Evolutionary conservation across 2,888 invertebrate genomes (phyloP).

Genomic region (Parascotia fuliginaria): DNA sequence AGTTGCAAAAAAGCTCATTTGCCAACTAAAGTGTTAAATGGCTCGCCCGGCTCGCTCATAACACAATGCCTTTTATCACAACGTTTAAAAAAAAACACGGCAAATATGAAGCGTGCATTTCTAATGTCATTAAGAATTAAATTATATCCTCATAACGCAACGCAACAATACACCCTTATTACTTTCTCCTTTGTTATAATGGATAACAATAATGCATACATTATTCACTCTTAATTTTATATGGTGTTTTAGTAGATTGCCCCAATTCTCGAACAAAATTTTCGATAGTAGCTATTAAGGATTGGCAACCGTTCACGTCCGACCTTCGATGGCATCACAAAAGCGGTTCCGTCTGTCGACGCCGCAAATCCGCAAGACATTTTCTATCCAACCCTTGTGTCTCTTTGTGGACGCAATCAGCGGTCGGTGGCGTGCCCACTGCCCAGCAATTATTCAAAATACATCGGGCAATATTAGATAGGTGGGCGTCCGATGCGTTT

Average conservation of each 20-base stretch:
- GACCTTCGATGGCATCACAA: constrained; percentile 9
- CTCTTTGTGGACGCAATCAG: constrained; percentile 78
- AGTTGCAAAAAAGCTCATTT: constrained; percentile 6
- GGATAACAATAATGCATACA: too few relatives aligned
- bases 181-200: too few relatives aligned
- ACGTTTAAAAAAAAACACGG: constrained; percentile 3
- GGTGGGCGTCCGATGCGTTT: constrained; percentile 80
- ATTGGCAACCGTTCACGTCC: background rate
- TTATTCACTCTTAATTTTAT: too few relatives aligned
- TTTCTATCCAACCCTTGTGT: constrained; percentile 63
- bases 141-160: background rate
- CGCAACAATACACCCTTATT: too few relatives aligned
- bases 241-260: too few relatives aligned
- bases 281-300: background rate
- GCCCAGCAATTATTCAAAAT: constrained; percentile 83
- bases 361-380: constrained; percentile 72
- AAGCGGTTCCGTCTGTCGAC: constrained; percentile 4
- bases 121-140: background rate
- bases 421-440: constrained; percentile 52
- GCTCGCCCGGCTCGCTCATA: background rate
- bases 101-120: background rate
- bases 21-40: constrained; percentile 7
- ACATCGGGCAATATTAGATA: constrained; percentile 84
- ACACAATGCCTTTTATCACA: constrained; percentile 5
- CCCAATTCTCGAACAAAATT: too few relatives aligned